Evolutionary conservation across 1,140 invertebrate genomes (phyloP).

Genomic region (Formica exsecta): DNA sequence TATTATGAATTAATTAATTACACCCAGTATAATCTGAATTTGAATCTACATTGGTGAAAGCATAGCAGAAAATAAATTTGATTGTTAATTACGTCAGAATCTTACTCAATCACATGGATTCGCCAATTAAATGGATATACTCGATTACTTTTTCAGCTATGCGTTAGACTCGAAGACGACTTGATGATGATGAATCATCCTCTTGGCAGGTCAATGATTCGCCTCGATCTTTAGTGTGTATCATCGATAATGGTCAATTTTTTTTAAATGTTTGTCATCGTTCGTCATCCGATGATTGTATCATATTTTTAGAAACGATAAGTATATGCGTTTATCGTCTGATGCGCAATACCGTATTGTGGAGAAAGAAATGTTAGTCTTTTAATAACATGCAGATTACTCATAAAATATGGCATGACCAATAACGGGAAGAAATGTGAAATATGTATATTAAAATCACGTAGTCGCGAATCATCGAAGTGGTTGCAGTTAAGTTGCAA

Average conservation of each 20-base stretch:
- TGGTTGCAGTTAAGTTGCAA: background rate
- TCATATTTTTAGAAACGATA: conserved; percentile 39
- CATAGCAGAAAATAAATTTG: background rate
- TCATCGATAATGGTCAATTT: conserved; percentile 30
- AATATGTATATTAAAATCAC: conserved; percentile 7
- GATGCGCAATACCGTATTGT: background rate
- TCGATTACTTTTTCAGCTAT: conserved; percentile 20
- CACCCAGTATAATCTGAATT: background rate
- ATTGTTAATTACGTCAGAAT: conserved; percentile 40
- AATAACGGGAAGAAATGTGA: background rate
- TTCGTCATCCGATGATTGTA: conserved; percentile 53
- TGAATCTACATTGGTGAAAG: background rate
- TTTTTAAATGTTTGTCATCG: conserved; percentile 51
- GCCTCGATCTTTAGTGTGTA: conserved; percentile 41
- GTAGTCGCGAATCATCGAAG: background rate
- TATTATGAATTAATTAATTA: conserved; percentile 34
- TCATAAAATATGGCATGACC: conserved; percentile 3
- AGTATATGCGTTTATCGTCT: conserved; percentile 1
- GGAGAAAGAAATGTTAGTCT: background rate
- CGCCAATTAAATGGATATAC: conserved; percentile 26
- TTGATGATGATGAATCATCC: conserved; percentile 73
- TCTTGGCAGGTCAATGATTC: conserved; percentile 58
- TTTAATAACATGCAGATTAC: conserved; percentile 5
- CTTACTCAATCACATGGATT: conserved; percentile 33
- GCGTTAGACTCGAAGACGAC: conserved; percentile 8